Percentiles rank a stretch among this genome's conserved stretches.
phyloP scores from a whole-genome alignment of 2,797 vertebrate genomes.

The Dromococcyx pavoninus region DNA sequence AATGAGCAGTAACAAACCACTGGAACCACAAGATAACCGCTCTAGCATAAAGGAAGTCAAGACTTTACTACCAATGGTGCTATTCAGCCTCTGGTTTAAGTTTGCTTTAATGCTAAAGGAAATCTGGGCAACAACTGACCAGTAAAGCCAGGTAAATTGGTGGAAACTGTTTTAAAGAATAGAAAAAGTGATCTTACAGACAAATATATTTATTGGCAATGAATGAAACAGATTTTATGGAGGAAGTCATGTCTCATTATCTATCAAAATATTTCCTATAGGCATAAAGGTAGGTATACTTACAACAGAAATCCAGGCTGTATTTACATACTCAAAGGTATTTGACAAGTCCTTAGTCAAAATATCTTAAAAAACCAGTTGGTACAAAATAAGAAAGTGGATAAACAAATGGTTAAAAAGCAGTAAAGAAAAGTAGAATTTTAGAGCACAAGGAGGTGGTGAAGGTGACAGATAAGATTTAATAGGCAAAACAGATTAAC shows the following conservation, averaged over 20 bases:
- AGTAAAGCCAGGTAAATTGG: background rate
- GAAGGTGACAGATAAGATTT: background rate
- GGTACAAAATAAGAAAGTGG: background rate
- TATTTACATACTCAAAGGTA: background rate
- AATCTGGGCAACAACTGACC: background rate
- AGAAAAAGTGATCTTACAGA: background rate
- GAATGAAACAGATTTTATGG: background rate
- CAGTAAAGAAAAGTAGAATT: background rate
- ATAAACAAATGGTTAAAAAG: background rate
- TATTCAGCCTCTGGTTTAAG: background rate
- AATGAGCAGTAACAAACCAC: background rate
- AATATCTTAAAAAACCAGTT: background rate
- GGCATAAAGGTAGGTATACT: background rate
- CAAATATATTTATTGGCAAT: background rate
- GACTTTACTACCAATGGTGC: background rate
- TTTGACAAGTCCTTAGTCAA: background rate
- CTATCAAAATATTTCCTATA: background rate
- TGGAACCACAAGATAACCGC: background rate
- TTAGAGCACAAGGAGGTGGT: background rate
- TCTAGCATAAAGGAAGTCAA: background rate
- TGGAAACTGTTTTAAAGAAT: background rate
- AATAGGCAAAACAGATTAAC: background rate
- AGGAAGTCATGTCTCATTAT: background rate
- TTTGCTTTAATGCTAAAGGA: background rate
- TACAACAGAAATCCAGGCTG: background rate